Percentiles rank a stretch among this genome's conserved stretches.
Conservation (phyloP, 2,113 vertebrate species). For the Tringa solitaria region DNA sequence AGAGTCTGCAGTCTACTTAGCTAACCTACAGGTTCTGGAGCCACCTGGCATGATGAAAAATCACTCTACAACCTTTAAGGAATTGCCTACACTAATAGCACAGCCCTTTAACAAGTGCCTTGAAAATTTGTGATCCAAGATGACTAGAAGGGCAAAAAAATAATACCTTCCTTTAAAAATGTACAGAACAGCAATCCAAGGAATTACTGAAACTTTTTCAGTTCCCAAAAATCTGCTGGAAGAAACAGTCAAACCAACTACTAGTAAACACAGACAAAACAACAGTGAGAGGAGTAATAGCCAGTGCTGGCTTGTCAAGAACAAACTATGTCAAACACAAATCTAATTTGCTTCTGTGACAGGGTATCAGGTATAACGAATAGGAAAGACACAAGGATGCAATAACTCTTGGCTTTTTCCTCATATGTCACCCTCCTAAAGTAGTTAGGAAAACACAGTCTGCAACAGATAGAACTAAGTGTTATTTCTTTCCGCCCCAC, state of each 20-base stretch:
- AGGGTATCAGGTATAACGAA: not conserved
- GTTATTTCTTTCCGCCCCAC: not conserved
- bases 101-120: not conserved
- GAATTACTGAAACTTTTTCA: not conserved
- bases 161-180: not conserved
- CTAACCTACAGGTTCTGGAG: not conserved
- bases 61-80: not conserved
- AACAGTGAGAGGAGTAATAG: not conserved
- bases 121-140: not conserved
- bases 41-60: not conserved
- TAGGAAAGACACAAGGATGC: not conserved
- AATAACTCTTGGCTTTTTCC: not conserved
- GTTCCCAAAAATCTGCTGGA: not conserved
- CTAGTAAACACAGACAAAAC: not conserved
- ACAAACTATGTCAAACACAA: not conserved
- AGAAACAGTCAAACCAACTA: not conserved
- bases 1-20: not conserved
- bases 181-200: not conserved
- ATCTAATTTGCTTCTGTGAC: not conserved
- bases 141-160: not conserved
- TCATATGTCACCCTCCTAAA: not conserved
- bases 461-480: not conserved
- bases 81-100: not conserved
- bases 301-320: not conserved
- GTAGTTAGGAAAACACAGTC: not conserved